Evolutionary conservation across 2,113 vertebrate genomes (phyloP), one percentile per base, ranked within the genome.

Genomic region (Australoheros scitulus): DNA sequence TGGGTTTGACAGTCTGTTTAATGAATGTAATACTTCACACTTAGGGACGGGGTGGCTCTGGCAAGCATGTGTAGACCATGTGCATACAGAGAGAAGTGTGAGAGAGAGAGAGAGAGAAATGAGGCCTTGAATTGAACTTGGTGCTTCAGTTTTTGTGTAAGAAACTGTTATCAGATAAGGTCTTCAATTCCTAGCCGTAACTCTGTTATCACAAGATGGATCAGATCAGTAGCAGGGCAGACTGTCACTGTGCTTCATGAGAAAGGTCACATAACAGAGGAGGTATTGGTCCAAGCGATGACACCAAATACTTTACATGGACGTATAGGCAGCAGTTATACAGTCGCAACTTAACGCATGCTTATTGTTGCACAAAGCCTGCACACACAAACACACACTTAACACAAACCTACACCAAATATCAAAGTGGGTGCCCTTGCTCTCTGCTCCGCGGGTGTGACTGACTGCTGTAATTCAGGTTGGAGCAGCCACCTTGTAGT

Each of bases 381-480:
- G 8, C 29, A 38, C 75, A 26, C 38, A 7, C 61, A 77, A 64
- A 80, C 20, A 61, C 65, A 84, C 5, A 1, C 68, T 72, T 32
- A 72, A 52, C 11, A 7, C 52, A 77, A 17, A 64, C 34, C 17
- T 61, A 55, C 52, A 81, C 6, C 5, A 81, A 50, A 85, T 32
- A 61, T 38, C 65, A 29, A 61, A 50, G 38, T 76, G n/a, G 15
- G 36, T 64, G 38, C 36, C 83, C 43, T 79, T 68, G n/a, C 68
- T 79, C 74, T 57, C 57, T 64, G 61, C 43, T 79, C 34, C 65
- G 18, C 9, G 80, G 65, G 79, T 80, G 63, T 90, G 90, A 92
- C 70, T 88, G 84, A 91, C 76, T 81, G 76, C 17, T 63, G 70
- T 58, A 88, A 89, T 91, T 85, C 80, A 64, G 76, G 60, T 77